A percentile compares a stretch with the other conserved stretches of the same genome.
phyloP scores from a whole-genome alignment of 2,888 invertebrate genomes.

The Drosophila formosana region DNA sequence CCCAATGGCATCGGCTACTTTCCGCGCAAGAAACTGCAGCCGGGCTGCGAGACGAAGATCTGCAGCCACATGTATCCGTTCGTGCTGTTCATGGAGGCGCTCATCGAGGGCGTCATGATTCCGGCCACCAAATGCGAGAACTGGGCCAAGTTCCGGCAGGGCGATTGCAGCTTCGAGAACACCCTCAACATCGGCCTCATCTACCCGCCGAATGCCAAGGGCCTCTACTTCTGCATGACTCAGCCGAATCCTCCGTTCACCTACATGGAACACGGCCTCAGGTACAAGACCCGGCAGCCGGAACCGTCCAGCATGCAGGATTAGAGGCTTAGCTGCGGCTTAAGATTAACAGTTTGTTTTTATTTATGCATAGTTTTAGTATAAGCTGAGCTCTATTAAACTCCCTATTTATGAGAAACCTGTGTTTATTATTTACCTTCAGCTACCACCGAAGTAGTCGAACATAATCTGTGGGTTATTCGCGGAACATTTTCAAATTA shows the following conservation, averaged over 20 bases:
- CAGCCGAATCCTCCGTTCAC: slow-evolving; percentile 81
- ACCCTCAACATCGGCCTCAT: slow-evolving; percentile 73
- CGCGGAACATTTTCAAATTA: too few species aligned
- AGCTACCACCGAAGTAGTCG: neutral
- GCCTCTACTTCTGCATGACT: slow-evolving; percentile 79
- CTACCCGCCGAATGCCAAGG: slow-evolving; percentile 72
- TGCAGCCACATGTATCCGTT: slow-evolving; percentile 83
- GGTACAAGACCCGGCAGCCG: slow-evolving; percentile 50
- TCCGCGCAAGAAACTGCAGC: slow-evolving; percentile 77
- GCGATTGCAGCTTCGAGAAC: slow-evolving; percentile 70
- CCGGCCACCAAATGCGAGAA: slow-evolving; percentile 81
- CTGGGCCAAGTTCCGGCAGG: slow-evolving; percentile 76
- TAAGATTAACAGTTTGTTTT: slow-evolving; percentile 13
- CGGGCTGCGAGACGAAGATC: slow-evolving; percentile 77
- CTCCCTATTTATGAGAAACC: neutral
- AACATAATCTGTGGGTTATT: neutral
- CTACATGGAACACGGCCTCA: slow-evolving; percentile 76
- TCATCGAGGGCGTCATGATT: slow-evolving; percentile 78
- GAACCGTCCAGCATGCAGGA: slow-evolving; percentile 4
- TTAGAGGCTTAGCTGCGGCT: neutral
- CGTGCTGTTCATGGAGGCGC: slow-evolving; percentile 81
- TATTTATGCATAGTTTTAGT: slow-evolving; percentile 23
- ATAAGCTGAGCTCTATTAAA: slow-evolving; percentile 6
- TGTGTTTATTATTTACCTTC: neutral
- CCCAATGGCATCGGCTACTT: slow-evolving; percentile 82